A percentile compares a stretch with the other conserved stretches of the same genome.
Evolutionary conservation across 2,888 invertebrate species (phyloP).

Genomic region (Hartigia nigra): DNA sequence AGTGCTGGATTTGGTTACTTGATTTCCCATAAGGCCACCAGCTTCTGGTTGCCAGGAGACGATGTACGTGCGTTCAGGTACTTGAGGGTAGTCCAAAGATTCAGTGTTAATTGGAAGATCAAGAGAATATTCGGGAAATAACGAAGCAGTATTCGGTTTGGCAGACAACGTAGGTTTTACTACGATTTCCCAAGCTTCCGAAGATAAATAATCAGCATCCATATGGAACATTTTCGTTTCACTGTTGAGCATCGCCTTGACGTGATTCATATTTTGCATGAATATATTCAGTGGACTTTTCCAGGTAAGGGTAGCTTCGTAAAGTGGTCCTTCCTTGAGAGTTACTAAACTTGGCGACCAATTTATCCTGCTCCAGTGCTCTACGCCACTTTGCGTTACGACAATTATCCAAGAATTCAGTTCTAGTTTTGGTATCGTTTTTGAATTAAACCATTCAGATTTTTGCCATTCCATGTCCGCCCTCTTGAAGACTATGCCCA

Average conservation of each 20-base stretch:
- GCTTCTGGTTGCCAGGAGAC: conserved; percentile 62
- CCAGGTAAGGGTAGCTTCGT: conserved; percentile 61
- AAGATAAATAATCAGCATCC: conserved; percentile 49
- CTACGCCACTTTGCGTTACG: conserved; percentile 49
- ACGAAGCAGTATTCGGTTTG: conserved; percentile 25
- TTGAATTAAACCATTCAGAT: conserved; percentile 52
- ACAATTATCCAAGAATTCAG: conserved; percentile 59
- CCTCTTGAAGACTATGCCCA: conserved; percentile 54
- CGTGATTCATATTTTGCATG: neutral
- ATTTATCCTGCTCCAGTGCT: conserved; percentile 57
- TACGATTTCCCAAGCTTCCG: conserved; percentile 47
- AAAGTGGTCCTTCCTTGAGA: conserved; percentile 54
- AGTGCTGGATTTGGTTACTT: conserved; percentile 56
- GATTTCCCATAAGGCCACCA: conserved; percentile 62
- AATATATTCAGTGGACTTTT: conserved; percentile 58
- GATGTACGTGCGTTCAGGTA: conserved; percentile 27
- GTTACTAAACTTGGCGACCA: conserved; percentile 59
- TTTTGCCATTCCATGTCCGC: conserved; percentile 51
- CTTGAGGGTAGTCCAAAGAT: conserved; percentile 34
- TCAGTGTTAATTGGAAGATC: conserved; percentile 32
- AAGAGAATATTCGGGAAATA: conserved; percentile 26
- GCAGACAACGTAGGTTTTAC: conserved; percentile 12
- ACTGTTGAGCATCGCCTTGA: conserved; percentile 26
- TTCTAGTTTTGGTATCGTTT: conserved; percentile 42
- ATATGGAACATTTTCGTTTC: conserved; percentile 56